These are phyloP conservation scores for Myanophis thanlyinensis DNA, from an alignment of 2,113 vertebrate genomes.

Conservation along the genomic window DNA sequence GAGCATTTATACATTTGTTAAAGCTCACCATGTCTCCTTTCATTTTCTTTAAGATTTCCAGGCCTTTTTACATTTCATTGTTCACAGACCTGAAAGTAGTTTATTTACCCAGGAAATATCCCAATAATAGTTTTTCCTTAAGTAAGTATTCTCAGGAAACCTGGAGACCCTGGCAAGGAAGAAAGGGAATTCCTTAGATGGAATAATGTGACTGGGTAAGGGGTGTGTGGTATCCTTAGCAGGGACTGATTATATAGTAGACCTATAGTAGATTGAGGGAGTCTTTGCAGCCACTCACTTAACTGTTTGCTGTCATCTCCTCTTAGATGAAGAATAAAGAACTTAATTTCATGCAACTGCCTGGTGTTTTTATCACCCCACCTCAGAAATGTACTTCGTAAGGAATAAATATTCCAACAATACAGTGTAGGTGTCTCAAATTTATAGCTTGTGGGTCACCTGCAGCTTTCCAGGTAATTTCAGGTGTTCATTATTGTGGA, in stretches of 20 bases:
- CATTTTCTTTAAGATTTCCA: neutral
- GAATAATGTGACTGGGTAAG: neutral
- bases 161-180: neutral
- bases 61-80: neutral
- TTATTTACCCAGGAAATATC: neutral
- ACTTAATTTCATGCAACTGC: neutral
- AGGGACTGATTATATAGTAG: neutral
- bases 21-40: neutral
- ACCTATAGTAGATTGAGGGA: neutral
- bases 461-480: neutral
- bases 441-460: neutral
- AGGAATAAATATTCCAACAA: neutral
- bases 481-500: neutral
- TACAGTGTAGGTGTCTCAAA: neutral
- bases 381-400: neutral
- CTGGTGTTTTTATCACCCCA: neutral
- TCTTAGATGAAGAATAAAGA: neutral
- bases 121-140: neutral
- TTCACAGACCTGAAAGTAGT: neutral
- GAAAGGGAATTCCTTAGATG: neutral
- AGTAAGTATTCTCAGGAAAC: neutral
- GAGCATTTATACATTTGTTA: neutral
- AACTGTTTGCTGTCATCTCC: neutral
- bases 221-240: neutral
- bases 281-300: neutral